Conservation (phyloP, 2,797 vertebrate genomes). For the Arnoldichthys spilopterus region DNA sequence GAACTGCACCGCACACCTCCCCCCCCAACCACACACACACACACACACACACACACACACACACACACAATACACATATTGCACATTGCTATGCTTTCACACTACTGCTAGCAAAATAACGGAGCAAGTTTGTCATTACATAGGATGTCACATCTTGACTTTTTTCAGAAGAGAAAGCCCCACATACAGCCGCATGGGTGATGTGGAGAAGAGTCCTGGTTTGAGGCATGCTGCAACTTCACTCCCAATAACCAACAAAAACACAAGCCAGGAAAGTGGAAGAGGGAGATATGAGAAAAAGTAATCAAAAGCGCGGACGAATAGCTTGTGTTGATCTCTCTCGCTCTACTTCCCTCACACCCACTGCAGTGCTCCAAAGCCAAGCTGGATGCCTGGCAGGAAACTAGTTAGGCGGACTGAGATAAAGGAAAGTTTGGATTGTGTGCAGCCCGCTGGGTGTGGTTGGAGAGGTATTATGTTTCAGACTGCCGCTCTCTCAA, state of each 20-base stretch:
- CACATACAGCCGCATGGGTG: constrained; percentile 7
- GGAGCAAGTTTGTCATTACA: constrained; percentile 11
- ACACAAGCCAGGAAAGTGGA: constrained; percentile 14
- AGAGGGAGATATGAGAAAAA: constrained; percentile 30
- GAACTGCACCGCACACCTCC: constrained; percentile 12
- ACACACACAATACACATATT: not conserved
- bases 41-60: not conserved
- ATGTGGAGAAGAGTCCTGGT: not conserved
- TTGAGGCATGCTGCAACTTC: constrained; percentile 17
- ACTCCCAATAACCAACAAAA: constrained; percentile 40
- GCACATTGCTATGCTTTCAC: constrained; percentile 24
- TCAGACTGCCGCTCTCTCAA: constrained; percentile 25
- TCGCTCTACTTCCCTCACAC: constrained; percentile 7
- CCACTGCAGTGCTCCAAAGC: not conserved
- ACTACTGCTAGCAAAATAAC: constrained; percentile 36
- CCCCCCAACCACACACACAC: not conserved
- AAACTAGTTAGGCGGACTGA: constrained; percentile 10
- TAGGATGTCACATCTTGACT: constrained; percentile 36
- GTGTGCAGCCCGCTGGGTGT: constrained; percentile 3
- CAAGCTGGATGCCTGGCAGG: constrained; percentile 12
- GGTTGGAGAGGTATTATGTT: not conserved
- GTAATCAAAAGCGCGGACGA: constrained; percentile 37
- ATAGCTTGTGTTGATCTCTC: constrained; percentile 20
- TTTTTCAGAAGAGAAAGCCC: constrained; percentile 23
- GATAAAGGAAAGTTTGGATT: constrained; percentile 32